These are phyloP conservation scores for Encarsia formosa DNA, from an alignment of 2,888 invertebrate genomes.

Conservation along the genomic window DNA sequence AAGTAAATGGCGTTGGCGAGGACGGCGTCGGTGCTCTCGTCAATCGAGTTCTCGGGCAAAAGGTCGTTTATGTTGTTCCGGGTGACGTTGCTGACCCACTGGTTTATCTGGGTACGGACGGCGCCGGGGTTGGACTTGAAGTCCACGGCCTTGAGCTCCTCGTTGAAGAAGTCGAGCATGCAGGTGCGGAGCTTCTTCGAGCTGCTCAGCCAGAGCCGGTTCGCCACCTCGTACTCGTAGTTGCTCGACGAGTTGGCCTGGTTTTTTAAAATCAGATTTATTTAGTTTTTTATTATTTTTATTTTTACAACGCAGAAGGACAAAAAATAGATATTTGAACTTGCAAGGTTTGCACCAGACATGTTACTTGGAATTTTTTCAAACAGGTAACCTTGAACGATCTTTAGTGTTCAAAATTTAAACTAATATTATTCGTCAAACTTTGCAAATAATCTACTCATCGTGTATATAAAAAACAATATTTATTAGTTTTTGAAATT, in stretches of 20 bases:
- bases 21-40: slow-evolving; percentile 64
- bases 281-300: too few relatives aligned
- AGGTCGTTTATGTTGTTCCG: slow-evolving; percentile 73
- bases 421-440: too few relatives aligned
- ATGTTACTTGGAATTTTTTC: too few relatives aligned
- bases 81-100: slow-evolving; percentile 73
- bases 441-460: too few relatives aligned
- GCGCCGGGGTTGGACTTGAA: slow-evolving; percentile 61
- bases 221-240: slow-evolving; percentile 73
- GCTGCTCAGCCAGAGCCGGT: slow-evolving; percentile 69
- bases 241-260: slow-evolving; percentile 54
- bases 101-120: slow-evolving; percentile 65
- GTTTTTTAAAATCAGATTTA: background rate
- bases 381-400: too few relatives aligned
- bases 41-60: slow-evolving; percentile 63
- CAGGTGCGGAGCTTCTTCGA: slow-evolving; percentile 62
- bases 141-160: slow-evolving; percentile 63
- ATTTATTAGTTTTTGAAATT: too few relatives aligned
- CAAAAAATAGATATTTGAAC: too few relatives aligned
- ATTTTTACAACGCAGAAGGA: too few relatives aligned
- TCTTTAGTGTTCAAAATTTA: too few relatives aligned
- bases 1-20: slow-evolving; percentile 86
- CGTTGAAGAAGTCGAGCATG: slow-evolving; percentile 61
- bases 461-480: too few relatives aligned
- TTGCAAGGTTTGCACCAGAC: too few relatives aligned